These are phyloP conservation scores for Psittacara wagleri DNA, from an alignment of 2,113 vertebrate genomes.

Conservation along the genomic window DNA sequence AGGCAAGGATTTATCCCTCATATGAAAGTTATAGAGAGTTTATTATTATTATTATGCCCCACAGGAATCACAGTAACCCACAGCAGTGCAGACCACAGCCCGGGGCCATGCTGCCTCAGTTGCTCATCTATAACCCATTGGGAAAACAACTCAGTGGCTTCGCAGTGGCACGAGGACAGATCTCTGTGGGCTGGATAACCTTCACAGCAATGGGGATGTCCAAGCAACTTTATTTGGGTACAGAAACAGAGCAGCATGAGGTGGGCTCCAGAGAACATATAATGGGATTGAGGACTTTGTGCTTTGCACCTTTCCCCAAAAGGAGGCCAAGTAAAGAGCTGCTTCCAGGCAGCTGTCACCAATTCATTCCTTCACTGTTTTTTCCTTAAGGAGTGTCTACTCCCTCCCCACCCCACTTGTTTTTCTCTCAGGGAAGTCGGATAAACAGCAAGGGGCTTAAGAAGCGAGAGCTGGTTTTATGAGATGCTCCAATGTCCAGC, in stretches of 20 bases:
- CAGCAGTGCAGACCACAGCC: background rate
- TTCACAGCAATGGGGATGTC: background rate
- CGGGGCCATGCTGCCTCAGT: background rate
- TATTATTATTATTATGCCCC: background rate
- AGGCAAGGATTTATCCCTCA: background rate
- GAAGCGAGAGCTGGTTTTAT: background rate
- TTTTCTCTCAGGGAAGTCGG: background rate
- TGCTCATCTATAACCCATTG: background rate
- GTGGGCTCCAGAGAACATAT: background rate
- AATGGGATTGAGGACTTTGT: background rate
- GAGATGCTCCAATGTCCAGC: background rate
- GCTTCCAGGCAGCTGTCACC: background rate
- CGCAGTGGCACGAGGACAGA: rapidly evolving
- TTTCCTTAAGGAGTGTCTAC: background rate
- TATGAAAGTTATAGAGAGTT: background rate
- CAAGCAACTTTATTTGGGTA: background rate
- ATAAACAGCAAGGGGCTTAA: background rate
- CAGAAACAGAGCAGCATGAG: background rate
- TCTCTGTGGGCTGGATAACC: background rate
- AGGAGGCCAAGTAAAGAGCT: background rate
- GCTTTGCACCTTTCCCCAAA: background rate
- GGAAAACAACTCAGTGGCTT: background rate
- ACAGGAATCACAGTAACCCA: background rate
- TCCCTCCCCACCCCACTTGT: rapidly evolving
- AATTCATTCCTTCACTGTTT: background rate